phyloP scores from a whole-genome alignment of 2,888 invertebrate species.

The Lasioglossum villosulum region DNA sequence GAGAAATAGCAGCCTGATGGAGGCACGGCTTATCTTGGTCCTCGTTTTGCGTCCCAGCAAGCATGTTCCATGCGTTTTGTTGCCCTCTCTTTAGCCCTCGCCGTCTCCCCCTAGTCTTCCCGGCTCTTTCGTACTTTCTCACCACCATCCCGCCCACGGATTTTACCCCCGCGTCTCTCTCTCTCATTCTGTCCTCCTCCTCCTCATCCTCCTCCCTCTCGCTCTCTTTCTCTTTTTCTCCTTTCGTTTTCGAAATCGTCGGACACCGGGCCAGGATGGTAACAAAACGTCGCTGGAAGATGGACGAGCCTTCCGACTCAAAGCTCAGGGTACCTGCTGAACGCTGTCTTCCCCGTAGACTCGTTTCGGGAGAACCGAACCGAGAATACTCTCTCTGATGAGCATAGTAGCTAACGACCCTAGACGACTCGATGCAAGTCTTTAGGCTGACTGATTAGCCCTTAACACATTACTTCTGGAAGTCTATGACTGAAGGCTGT shows the following conservation, averaged over 20 bases:
- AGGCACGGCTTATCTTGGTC: slow-evolving; percentile 83
- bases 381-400: not conserved
- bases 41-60: slow-evolving; percentile 80
- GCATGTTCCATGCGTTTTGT: slow-evolving; percentile 81
- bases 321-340: not conserved
- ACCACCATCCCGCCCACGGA: slow-evolving; percentile 53
- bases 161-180: slow-evolving; percentile 37
- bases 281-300: not conserved
- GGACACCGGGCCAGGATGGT: not conserved
- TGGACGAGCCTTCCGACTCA: not conserved
- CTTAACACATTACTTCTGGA: not conserved
- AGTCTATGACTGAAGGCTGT: too few relatives aligned
- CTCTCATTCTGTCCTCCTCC: not conserved
- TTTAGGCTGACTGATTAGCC: not conserved
- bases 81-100: slow-evolving; percentile 78
- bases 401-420: not conserved
- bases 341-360: not conserved
- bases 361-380: not conserved
- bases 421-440: not conserved
- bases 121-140: slow-evolving; percentile 43
- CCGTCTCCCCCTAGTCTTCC: slow-evolving; percentile 53
- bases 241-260: slow-evolving; percentile 36
- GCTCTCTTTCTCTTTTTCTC: not conserved
- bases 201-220: not conserved
- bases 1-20: slow-evolving; percentile 86